phyloP scores from a whole-genome alignment of 2,797 vertebrate genomes.

The Rhinella marina region DNA sequence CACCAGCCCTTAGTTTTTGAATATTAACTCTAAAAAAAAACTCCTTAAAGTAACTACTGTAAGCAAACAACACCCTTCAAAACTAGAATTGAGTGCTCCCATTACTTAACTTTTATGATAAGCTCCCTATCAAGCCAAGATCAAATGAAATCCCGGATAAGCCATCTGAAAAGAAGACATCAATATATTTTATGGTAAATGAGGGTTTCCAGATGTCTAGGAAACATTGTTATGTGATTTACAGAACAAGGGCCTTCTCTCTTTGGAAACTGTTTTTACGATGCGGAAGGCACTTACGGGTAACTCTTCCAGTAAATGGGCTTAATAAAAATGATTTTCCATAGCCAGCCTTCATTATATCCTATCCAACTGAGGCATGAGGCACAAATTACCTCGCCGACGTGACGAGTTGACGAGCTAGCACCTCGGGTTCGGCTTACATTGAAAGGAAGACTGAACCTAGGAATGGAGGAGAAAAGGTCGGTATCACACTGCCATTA shows the following conservation, averaged over 20 bases:
- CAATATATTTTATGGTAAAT: conserved; percentile 39
- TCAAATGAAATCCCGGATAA: conserved; percentile 39
- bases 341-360: not conserved
- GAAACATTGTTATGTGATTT: conserved; percentile 24
- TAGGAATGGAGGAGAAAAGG: too few species aligned
- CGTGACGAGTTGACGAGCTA: too few species aligned
- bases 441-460: too few species aligned
- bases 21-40: not conserved
- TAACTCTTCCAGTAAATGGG: not conserved
- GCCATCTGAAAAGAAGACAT: conserved; percentile 30
- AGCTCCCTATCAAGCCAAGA: conserved; percentile 29
- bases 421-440: too few species aligned
- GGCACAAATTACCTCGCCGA: too few species aligned
- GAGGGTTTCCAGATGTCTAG: conserved; percentile 37
- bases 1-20: not conserved
- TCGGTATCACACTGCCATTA: not conserved
- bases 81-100: not conserved
- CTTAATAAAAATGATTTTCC: not conserved
- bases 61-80: conserved; percentile 6
- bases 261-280: not conserved
- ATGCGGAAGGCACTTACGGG: not conserved
- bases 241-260: not conserved
- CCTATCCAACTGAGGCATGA: too few species aligned
- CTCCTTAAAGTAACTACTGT: conserved; percentile 2
- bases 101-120: conserved; percentile 47